Evolutionary conservation across 2,113 vertebrate species (phyloP).

Genomic region (Oryctolagus cuniculus): DNA sequence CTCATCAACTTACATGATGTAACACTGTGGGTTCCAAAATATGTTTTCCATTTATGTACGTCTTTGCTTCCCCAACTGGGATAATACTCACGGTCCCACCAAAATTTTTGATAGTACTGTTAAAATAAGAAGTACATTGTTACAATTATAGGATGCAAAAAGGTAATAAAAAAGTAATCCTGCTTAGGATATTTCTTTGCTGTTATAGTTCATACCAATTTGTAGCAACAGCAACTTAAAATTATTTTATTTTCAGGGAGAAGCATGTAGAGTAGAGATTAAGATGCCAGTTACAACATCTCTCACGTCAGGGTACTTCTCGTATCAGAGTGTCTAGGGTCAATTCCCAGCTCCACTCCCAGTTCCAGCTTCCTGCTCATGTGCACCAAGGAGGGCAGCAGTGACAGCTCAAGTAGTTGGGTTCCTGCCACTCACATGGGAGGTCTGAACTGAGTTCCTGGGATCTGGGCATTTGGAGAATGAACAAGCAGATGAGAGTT

Average conservation of each 20-base stretch:
- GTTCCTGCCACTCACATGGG: no score
- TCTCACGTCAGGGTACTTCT: no score
- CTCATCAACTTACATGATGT: conserved; percentile 92
- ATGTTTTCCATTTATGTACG: conserved; percentile 94
- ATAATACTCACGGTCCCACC: conserved; percentile 90
- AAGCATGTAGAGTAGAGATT: no score
- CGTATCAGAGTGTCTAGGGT: no score
- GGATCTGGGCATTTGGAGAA: no score
- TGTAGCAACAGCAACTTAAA: not conserved
- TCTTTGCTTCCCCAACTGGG: conserved; percentile 92
- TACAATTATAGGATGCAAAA: not conserved
- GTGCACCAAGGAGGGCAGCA: no score
- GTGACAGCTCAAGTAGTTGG: no score
- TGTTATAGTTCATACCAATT: not conserved
- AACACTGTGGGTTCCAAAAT: conserved; percentile 90
- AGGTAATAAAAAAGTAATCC: not conserved
- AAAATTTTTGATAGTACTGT: conserved; percentile 92
- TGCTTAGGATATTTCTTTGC: not conserved
- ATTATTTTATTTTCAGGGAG: not conserved
- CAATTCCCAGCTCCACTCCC: no score
- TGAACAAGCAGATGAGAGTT: no score
- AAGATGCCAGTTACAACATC: no score
- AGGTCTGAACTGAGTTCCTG: no score
- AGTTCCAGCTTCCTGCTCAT: no score
- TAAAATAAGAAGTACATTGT: conserved; percentile 60